phyloP scores from a whole-genome alignment of 2,888 invertebrate genomes.

The Shargacucullia verbasci region DNA sequence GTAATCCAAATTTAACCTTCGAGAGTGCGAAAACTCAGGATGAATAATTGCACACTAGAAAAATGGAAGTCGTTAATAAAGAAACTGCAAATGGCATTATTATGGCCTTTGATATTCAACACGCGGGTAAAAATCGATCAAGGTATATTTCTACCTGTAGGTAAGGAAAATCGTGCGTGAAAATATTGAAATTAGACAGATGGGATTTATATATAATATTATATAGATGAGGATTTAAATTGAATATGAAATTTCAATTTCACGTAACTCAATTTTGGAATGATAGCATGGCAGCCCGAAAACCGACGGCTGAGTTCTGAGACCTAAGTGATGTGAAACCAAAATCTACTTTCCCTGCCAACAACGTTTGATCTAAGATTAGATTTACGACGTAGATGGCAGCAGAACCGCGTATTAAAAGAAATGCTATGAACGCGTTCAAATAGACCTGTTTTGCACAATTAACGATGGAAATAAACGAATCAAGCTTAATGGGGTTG shows the following conservation, averaged over 20 bases:
- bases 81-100: too few relatives aligned
- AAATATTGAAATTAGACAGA: constrained; percentile 6
- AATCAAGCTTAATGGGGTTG: constrained; percentile 38
- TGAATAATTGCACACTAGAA: too few relatives aligned
- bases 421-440: constrained; percentile 38
- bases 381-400: constrained; percentile 59
- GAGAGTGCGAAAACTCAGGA: constrained; percentile 22
- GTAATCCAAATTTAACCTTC: constrained; percentile 28
- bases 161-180: background rate
- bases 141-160: too few relatives aligned
- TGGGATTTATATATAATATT: too few relatives aligned
- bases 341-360: constrained; percentile 66
- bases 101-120: too few relatives aligned
- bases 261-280: constrained; percentile 16
- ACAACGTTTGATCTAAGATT: constrained; percentile 68
- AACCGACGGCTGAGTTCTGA: constrained; percentile 40
- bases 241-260: constrained; percentile 44
- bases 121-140: too few relatives aligned
- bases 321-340: constrained; percentile 60
- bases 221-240: constrained; percentile 38
- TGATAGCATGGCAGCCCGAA: constrained; percentile 24
- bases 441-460: constrained; percentile 55
- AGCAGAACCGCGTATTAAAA: constrained; percentile 41
- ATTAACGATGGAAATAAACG: constrained; percentile 56
- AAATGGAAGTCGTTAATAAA: too few relatives aligned